Conservation (phyloP, 2,888 invertebrate genomes). For the Tinea semifulvella region DNA sequence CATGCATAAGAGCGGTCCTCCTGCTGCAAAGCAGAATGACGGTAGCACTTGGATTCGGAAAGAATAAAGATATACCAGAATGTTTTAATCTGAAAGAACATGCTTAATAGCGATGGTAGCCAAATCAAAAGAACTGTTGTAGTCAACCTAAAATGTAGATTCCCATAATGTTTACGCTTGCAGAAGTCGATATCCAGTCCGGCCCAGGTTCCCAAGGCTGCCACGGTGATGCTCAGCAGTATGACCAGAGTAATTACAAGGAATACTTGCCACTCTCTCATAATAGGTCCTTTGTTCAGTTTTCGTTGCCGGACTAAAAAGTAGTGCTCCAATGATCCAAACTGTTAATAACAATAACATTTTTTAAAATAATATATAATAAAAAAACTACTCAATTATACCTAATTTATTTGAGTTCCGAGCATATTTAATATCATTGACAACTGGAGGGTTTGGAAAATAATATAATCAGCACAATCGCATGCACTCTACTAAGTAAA, state of each 20-base stretch:
- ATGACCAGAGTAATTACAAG: not conserved
- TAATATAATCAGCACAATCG: too few species aligned
- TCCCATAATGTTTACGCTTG: conserved; percentile 58
- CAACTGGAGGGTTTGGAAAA: too few species aligned
- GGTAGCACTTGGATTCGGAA: conserved; percentile 65
- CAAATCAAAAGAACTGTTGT: conserved; percentile 67
- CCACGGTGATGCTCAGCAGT: not conserved
- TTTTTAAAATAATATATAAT: not conserved
- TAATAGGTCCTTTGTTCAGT: not conserved
- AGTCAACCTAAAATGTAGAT: conserved; percentile 63
- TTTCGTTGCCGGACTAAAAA: not conserved
- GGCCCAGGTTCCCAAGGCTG: conserved; percentile 69
- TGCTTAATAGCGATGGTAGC: conserved; percentile 65
- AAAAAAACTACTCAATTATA: conserved; percentile 35
- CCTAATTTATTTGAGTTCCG: conserved; percentile 72
- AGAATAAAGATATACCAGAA: conserved; percentile 57
- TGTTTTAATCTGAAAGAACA: conserved; percentile 62
- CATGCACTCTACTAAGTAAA: too few species aligned
- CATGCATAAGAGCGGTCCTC: conserved; percentile 70
- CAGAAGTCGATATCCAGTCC: conserved; percentile 76
- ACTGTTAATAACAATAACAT: not conserved
- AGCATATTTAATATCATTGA: too few species aligned
- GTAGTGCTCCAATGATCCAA: not conserved
- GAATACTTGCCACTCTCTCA: not conserved
- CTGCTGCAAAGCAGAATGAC: conserved; percentile 68